These are phyloP conservation scores for Seriola aureovittata DNA, from an alignment of 2,113 vertebrate species.

Conservation along the genomic window DNA sequence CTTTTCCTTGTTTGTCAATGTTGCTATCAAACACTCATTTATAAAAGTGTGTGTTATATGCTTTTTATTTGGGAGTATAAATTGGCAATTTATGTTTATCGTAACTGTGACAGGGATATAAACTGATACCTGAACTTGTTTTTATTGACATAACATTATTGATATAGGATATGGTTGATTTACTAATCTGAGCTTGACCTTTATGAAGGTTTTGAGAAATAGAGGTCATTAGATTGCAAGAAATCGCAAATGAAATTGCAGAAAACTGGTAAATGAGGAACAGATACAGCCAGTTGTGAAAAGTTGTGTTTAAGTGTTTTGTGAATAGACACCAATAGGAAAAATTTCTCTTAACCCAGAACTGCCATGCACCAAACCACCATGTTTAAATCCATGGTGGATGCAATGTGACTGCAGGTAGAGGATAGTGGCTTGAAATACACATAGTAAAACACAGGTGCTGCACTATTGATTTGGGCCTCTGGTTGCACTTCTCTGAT, in stretches of 20 bases:
- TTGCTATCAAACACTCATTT: slow-evolving; percentile 8
- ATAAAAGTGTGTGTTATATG: background rate
- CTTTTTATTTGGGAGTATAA: background rate
- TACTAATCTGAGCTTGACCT: slow-evolving; percentile 11
- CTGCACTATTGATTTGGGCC: slow-evolving; percentile 73
- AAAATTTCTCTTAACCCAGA: slow-evolving; percentile 24
- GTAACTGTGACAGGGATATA: slow-evolving; percentile 4
- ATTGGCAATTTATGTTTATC: background rate
- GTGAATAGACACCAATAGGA: background rate
- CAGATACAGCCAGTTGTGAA: background rate
- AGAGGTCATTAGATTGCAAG: background rate
- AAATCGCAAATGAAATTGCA: background rate
- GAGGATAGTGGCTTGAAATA: slow-evolving; percentile 35
- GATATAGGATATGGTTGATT: background rate
- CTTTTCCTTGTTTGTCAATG: background rate
- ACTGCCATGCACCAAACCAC: slow-evolving; percentile 1
- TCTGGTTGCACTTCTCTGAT: slow-evolving; percentile 69
- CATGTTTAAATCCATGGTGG: slow-evolving; percentile 33
- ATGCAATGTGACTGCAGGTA: slow-evolving; percentile 9
- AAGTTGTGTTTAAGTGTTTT: background rate
- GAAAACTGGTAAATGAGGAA: background rate
- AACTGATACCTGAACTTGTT: slow-evolving; percentile 7
- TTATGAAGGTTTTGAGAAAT: background rate
- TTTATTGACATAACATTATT: slow-evolving; percentile 14
- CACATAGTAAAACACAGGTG: slow-evolving; percentile 56